phyloP scores from a whole-genome alignment of 2,113 vertebrate genomes.

The Synchiropus splendidus region DNA sequence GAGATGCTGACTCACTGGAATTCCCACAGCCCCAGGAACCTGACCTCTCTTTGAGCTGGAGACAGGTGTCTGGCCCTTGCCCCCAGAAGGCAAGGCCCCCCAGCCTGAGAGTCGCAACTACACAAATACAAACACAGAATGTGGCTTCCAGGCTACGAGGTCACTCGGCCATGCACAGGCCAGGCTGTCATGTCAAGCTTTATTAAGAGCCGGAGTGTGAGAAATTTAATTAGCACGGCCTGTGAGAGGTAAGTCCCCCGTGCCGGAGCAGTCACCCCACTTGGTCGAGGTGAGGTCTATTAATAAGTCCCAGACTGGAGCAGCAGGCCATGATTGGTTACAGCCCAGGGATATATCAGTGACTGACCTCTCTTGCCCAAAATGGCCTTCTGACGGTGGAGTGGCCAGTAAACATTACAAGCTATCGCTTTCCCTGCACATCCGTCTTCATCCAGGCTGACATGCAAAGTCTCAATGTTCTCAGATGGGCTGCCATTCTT shows the following conservation, averaged over 20 bases:
- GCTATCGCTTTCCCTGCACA: no score
- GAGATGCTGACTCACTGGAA: conserved; percentile 38
- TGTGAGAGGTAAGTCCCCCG: conserved; percentile 22
- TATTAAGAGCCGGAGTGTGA: conserved; percentile 47
- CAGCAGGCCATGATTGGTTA: conserved; percentile 14
- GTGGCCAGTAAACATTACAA: no score
- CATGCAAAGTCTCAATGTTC: no score
- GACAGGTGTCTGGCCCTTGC: conserved; percentile 56
- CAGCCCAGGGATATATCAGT: conserved; percentile 1
- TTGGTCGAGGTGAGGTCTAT: conserved; percentile 23
- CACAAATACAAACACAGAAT: conserved; percentile 22
- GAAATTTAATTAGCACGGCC: conserved; percentile 57
- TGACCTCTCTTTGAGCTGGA: conserved; percentile 45
- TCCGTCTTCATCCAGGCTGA: no score
- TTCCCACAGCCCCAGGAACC: conserved; percentile 51
- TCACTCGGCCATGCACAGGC: conserved; percentile 36
- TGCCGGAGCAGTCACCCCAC: conserved; percentile 14
- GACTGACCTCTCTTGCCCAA: conserved; percentile 7
- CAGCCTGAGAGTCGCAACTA: conserved; percentile 9
- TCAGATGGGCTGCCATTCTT: no score
- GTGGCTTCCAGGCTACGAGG: conserved; percentile 44
- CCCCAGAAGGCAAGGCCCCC: conserved; percentile 20
- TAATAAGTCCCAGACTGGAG: conserved; percentile 29
- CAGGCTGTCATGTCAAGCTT: conserved; percentile 49
- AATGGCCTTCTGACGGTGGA: no score